These are phyloP conservation scores for Lampropteryx suffumata DNA, from an alignment of 2,888 invertebrate genomes.

Conservation along the genomic window DNA sequence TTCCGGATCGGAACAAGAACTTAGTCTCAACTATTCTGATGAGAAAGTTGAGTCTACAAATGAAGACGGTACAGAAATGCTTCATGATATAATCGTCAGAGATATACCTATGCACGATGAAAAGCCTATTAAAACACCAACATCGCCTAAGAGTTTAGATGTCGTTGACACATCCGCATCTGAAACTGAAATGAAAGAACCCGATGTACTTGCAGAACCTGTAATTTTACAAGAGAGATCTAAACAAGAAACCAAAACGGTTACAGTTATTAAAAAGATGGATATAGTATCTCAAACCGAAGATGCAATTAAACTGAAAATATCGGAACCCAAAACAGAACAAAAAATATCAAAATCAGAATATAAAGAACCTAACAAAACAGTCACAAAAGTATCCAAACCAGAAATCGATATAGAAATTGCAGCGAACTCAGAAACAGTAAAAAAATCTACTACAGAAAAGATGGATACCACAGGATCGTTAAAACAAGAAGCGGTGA, in stretches of 20 bases:
- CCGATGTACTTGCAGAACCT: not conserved
- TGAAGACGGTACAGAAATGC: constrained; percentile 20
- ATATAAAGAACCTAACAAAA: not conserved
- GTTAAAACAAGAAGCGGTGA: constrained; percentile 1
- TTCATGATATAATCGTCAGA: constrained; percentile 11
- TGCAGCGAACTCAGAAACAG: not conserved
- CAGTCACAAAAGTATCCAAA: not conserved
- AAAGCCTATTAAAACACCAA: not conserved
- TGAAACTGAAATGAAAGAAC: constrained; percentile 18
- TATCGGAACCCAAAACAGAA: too few species aligned
- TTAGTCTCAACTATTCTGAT: constrained; percentile 60
- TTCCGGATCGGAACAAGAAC: constrained; percentile 55
- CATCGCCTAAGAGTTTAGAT: constrained; percentile 9
- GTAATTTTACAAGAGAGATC: not conserved
- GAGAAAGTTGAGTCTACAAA: constrained; percentile 41
- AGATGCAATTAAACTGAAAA: too few species aligned
- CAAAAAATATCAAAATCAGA: too few species aligned
- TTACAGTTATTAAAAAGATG: not conserved
- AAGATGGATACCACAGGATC: constrained; percentile 1
- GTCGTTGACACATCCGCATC: constrained; percentile 19
- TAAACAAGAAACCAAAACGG: not conserved
- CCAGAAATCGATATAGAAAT: not conserved
- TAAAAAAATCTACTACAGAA: not conserved
- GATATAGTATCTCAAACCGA: not conserved
- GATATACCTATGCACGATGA: constrained; percentile 7